A percentile compares a stretch with the other conserved stretches of the same genome.
phyloP scores from a whole-genome alignment of 2,888 invertebrate species.

The Acronicta leporina region DNA sequence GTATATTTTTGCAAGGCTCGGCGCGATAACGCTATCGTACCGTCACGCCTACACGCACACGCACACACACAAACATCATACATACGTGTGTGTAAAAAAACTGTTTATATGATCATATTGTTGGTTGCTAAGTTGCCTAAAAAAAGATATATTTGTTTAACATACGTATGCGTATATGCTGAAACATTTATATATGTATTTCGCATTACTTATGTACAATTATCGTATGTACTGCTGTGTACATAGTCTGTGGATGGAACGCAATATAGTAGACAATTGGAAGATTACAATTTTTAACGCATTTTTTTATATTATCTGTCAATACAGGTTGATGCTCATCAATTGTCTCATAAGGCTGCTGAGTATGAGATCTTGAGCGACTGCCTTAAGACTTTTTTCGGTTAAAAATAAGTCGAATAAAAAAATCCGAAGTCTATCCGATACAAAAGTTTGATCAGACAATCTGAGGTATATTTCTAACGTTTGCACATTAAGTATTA shows the following conservation, averaged over 20 bases:
- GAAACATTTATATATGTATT: conserved; percentile 36
- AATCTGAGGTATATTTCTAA: too few relatives aligned
- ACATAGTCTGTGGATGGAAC: conserved; percentile 13
- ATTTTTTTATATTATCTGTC: neutral
- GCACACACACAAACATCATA: conserved; percentile 51
- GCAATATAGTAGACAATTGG: conserved; percentile 26
- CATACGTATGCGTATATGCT: conserved; percentile 16
- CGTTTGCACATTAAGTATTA: too few relatives aligned
- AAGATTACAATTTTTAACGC: conserved; percentile 1
- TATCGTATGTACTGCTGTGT: conserved; percentile 21
- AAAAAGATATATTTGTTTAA: conserved; percentile 53
- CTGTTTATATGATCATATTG: conserved; percentile 57
- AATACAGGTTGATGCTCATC: too few relatives aligned
- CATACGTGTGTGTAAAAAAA: conserved; percentile 51
- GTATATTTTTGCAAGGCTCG: conserved; percentile 87
- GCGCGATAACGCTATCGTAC: conserved; percentile 84
- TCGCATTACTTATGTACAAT: conserved; percentile 48
- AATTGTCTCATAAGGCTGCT: too few relatives aligned
- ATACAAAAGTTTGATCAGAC: too few relatives aligned
- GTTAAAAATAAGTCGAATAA: too few relatives aligned
- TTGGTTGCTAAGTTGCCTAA: conserved; percentile 81
- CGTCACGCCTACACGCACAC: conserved; percentile 82
- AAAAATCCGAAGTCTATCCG: too few relatives aligned
- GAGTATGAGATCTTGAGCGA: too few relatives aligned
- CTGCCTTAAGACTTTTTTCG: too few relatives aligned